phyloP scores from a whole-genome alignment of 2,113 vertebrate species.

The Ailurus styani region DNA sequence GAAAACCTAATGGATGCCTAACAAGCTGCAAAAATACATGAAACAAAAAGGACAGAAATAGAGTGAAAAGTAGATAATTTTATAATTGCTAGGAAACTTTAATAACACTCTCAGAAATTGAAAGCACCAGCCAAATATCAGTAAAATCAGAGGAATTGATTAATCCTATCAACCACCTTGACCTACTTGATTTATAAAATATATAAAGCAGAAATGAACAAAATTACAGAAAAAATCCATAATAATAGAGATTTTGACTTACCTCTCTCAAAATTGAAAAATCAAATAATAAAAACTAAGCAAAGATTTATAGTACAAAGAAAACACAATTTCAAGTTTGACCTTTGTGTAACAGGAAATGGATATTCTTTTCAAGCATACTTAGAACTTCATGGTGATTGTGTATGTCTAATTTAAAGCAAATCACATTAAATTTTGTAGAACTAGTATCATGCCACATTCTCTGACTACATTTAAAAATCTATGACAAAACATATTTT shows the following conservation, averaged over 20 bases:
- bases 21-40: background rate
- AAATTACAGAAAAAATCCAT: background rate
- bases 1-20: background rate
- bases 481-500: background rate
- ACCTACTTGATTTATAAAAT: background rate
- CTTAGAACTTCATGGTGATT: background rate
- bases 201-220: background rate
- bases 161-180: background rate
- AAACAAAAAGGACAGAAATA: background rate
- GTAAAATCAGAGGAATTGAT: background rate
- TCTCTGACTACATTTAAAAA: background rate
- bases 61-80: background rate
- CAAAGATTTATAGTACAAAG: background rate
- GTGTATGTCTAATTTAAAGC: background rate
- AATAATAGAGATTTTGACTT: background rate
- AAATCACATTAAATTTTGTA: slow-evolving; percentile 12
- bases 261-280: background rate
- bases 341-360: background rate
- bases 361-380: background rate
- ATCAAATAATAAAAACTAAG: background rate
- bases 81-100: background rate
- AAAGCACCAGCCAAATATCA: background rate
- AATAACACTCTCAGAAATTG: background rate
- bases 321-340: background rate
- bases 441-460: background rate